These are phyloP conservation scores for Acrobasis suavella DNA, from an alignment of 2,888 invertebrate species.

Conservation along the genomic window DNA sequence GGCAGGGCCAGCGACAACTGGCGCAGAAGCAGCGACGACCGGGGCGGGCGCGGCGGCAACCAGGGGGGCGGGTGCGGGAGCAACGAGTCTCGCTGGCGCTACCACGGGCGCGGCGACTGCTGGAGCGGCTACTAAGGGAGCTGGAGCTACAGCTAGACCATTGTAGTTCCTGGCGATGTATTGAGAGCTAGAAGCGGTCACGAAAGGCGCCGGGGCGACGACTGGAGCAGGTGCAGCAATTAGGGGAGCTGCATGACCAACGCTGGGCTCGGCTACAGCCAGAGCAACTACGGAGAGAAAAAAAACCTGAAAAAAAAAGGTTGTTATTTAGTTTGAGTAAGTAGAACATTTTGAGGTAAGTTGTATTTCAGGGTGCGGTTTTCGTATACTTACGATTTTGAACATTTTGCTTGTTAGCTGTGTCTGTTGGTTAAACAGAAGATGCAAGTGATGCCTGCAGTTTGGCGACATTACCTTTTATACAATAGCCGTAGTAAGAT, in stretches of 20 bases:
- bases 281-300: conserved; percentile 61
- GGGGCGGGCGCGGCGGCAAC: conserved; percentile 35
- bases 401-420: conserved; percentile 60
- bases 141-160: conserved; percentile 69
- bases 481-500: conserved; percentile 65
- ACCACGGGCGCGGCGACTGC: conserved; percentile 70
- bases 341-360: conserved; percentile 3
- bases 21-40: conserved; percentile 43
- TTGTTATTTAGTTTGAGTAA: neutral
- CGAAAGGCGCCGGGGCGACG: conserved; percentile 77
- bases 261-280: conserved; percentile 60
- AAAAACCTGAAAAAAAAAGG: conserved; percentile 54
- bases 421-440: conserved; percentile 57
- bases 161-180: conserved; percentile 85
- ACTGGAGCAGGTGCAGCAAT: conserved; percentile 55
- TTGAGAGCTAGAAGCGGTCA: conserved; percentile 86
- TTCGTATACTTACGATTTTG: conserved; percentile 59
- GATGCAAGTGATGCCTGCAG: conserved; percentile 63
- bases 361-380: neutral
- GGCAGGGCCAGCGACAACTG: conserved; percentile 42
- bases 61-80: conserved; percentile 43
- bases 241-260: conserved; percentile 60
- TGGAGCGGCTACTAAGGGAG: conserved; percentile 71
- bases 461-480: conserved; percentile 73
- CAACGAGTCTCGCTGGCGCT: conserved; percentile 41